A percentile compares a stretch with the other conserved stretches of the same genome.
These are phyloP conservation scores for Harpagoxenus sublaevis DNA, from an alignment of 2,888 invertebrate species.

Conservation along the genomic window DNA sequence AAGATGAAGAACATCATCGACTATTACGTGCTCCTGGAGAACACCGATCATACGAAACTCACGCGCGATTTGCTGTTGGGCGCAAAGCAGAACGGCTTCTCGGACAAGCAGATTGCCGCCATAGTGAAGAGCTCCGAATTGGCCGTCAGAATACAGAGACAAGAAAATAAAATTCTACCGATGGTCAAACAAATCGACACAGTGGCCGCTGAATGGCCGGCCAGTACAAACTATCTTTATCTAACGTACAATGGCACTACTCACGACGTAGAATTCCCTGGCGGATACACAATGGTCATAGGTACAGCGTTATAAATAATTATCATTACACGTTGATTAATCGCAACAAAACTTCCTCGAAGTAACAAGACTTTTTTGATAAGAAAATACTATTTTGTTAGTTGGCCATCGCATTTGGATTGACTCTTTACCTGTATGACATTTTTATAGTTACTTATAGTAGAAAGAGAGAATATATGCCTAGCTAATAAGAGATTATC, in stretches of 20 bases:
- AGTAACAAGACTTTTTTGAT: neutral
- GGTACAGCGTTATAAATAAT: conserved; percentile 87
- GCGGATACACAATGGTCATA: conserved; percentile 94
- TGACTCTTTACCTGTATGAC: neutral
- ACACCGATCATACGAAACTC: conserved; percentile 89
- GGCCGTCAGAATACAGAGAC: conserved; percentile 92
- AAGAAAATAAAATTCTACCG: conserved; percentile 92
- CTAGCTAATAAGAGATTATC: neutral
- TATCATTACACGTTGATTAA: neutral
- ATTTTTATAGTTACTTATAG: neutral
- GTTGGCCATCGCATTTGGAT: neutral
- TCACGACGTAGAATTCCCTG: conserved; percentile 94
- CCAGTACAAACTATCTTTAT: conserved; percentile 99
- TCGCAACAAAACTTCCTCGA: neutral
- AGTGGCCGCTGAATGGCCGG: conserved; percentile 99
- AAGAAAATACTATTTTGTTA: neutral
- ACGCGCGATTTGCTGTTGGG: conserved; percentile 89
- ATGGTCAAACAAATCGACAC: conserved; percentile 99
- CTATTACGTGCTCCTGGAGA: conserved; percentile 90
- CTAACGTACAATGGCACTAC: conserved; percentile 96
- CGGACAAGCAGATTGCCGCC: conserved; percentile 97
- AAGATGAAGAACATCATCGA: conserved; percentile 97
- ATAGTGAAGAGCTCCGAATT: conserved; percentile 95
- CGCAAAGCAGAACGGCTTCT: conserved; percentile 98
- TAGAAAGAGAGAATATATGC: neutral